A percentile compares a stretch with the other conserved stretches of the same genome.
These are phyloP conservation scores for Chrysina gloriosa DNA, from an alignment of 2,888 invertebrate species.

Conservation along the genomic window DNA sequence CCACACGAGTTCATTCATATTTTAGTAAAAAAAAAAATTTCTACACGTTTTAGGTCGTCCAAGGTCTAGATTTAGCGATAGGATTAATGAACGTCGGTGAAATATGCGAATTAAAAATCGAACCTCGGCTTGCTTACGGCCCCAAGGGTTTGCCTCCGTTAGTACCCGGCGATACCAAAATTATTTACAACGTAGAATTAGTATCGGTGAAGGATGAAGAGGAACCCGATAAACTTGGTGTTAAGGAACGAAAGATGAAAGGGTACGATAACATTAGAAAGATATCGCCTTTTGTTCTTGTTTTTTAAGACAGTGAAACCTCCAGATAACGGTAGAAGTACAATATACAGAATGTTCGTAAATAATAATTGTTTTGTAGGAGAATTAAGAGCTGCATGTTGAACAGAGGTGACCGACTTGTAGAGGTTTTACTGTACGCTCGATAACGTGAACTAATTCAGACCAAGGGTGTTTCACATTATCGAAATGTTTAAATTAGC, in stretches of 20 bases:
- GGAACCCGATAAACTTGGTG: constrained; percentile 74
- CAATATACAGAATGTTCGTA: too few species aligned
- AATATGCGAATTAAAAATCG: constrained; percentile 77
- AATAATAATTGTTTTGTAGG: too few species aligned
- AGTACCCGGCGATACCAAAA: constrained; percentile 74
- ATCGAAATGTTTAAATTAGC: too few species aligned
- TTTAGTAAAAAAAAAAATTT: background rate
- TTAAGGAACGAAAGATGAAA: constrained; percentile 77
- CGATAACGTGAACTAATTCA: too few species aligned
- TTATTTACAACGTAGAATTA: constrained; percentile 80
- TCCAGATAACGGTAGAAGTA: too few species aligned
- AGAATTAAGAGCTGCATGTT: too few species aligned
- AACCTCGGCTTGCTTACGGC: constrained; percentile 87
- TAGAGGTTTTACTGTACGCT: background rate
- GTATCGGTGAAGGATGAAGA: constrained; percentile 75
- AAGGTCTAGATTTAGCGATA: constrained; percentile 88
- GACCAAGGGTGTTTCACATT: too few species aligned
- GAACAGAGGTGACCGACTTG: too few species aligned
- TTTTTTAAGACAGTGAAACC: too few species aligned
- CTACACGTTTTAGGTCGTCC: constrained; percentile 66
- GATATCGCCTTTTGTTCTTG: too few species aligned
- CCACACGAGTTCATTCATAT: too few species aligned
- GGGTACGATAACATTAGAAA: too few species aligned
- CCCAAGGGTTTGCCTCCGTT: constrained; percentile 75
- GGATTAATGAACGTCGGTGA: constrained; percentile 89